Percentiles rank a stretch among this genome's conserved stretches.
Conservation (phyloP, 1,140 invertebrate species). For the Trichonephila clavata region DNA sequence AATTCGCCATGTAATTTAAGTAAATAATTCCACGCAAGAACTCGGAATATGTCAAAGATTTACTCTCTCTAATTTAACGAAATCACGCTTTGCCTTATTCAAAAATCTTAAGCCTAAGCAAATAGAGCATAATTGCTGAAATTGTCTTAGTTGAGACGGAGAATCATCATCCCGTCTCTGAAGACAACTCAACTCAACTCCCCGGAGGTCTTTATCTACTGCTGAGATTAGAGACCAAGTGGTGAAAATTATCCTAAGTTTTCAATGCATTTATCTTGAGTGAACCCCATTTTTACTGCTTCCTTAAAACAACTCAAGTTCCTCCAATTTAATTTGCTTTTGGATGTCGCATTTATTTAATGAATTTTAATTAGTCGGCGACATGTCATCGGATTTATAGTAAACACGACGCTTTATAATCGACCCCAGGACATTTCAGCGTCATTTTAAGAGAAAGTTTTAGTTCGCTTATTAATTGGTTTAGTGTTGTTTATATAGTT, state of each 20-base stretch:
- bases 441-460: conserved; percentile 31
- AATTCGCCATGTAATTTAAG: background rate
- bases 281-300: background rate
- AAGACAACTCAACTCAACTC: conserved; percentile 4
- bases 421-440: conserved; percentile 38
- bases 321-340: conserved; percentile 42
- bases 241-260: background rate
- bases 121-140: conserved; percentile 33
- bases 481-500: conserved; percentile 49
- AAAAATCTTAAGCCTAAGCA: conserved; percentile 1
- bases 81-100: background rate
- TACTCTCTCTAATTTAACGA: conserved; percentile 22
- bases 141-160: background rate
- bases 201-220: background rate
- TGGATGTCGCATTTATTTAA: conserved; percentile 32
- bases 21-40: background rate
- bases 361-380: conserved; percentile 48
- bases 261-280: background rate
- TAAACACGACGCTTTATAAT: conserved; percentile 15
- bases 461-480: conserved; percentile 37
- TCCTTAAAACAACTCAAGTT: conserved; percentile 6
- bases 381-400: background rate
- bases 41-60: background rate
- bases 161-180: background rate
- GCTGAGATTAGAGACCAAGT: conserved; percentile 1